phyloP scores from a whole-genome alignment of 2,888 invertebrate genomes.

The Conchocele bisecta region DNA sequence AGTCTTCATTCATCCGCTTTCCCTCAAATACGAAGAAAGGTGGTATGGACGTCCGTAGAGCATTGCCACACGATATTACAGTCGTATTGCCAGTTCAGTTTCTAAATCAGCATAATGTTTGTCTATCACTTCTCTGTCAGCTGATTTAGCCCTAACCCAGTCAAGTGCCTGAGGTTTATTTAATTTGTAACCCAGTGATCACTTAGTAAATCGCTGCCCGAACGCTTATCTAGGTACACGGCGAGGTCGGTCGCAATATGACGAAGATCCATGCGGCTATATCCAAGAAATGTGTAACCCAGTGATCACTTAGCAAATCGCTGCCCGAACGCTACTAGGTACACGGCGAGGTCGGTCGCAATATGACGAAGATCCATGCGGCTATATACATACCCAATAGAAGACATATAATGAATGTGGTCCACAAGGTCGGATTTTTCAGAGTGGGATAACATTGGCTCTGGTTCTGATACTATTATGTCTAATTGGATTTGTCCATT shows the following conservation, averaged over 20 bases:
- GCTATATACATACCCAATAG: not conserved
- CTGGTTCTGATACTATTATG: not conserved
- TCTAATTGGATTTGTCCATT: not conserved
- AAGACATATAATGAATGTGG: not conserved
- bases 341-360: not conserved
- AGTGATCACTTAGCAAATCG: not conserved
- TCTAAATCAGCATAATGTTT: too few species aligned
- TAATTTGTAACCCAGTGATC: slow-evolving; percentile 2
- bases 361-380: not conserved
- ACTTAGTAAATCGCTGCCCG: not conserved
- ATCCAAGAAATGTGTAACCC: slow-evolving; percentile 1
- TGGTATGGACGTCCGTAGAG: slow-evolving; percentile 1
- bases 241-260: not conserved
- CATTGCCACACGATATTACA: slow-evolving; percentile 7
- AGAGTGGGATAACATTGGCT: not conserved
- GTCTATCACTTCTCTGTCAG: too few species aligned
- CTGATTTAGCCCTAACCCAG: too few species aligned
- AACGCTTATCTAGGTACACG: not conserved
- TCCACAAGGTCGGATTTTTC: not conserved
- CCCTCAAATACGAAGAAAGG: slow-evolving; percentile 19
- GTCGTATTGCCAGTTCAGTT: too few species aligned
- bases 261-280: not conserved
- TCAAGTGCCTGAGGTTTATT: too few species aligned
- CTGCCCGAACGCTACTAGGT: not conserved
- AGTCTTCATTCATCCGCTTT: slow-evolving; percentile 12